Conservation (phyloP, 1,140 invertebrate species). For the Bombyx mori region ASM3026992v2 NC_085123.1:5507501-5508000, state of each 20-base stretch:
- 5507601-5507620: conserved; percentile 45
- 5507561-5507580: conserved; percentile 55
- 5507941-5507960: too few relatives aligned
- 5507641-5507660: conserved; percentile 62
- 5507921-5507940: too few relatives aligned
- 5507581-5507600: conserved; percentile 55
- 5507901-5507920: too few relatives aligned
- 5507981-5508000: too few relatives aligned
- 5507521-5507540: conserved; percentile 42
- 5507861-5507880: too few relatives aligned
- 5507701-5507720: conserved; percentile 56
- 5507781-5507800: too few relatives aligned
- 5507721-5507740: conserved; percentile 56
- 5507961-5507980: too few relatives aligned
- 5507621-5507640: conserved; percentile 52
- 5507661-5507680: conserved; percentile 53
- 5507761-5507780: conserved; percentile 3
- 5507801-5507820: too few relatives aligned
- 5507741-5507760: conserved; percentile 55
- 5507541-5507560: conserved; percentile 53
- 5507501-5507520: background rate
- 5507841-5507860: too few relatives aligned
- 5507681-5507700: conserved; percentile 51
- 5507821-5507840: too few relatives aligned
- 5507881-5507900: too few relatives aligned